These are phyloP conservation scores for Coendou prehensilis DNA, from an alignment of 2,797 vertebrate genomes.

Conservation along the genomic window DNA sequence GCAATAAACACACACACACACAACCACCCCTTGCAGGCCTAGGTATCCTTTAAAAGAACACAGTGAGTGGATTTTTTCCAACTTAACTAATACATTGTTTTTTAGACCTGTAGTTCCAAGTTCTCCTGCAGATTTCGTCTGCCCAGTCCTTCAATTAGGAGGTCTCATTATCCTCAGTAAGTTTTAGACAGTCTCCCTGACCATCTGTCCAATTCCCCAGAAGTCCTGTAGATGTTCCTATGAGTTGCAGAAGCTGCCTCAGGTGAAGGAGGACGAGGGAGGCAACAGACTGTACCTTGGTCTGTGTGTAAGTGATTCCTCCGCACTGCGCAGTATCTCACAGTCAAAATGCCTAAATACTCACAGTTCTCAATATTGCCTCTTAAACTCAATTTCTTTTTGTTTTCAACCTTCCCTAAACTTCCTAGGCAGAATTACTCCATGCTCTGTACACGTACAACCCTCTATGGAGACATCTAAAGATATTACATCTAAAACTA, in stretches of 20 bases:
- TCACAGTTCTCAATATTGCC: neutral
- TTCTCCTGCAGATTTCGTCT: slow-evolving; percentile 28
- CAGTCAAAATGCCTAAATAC: neutral
- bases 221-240: neutral
- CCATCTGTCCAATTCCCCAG: neutral
- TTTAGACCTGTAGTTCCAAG: slow-evolving; percentile 41
- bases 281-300: neutral
- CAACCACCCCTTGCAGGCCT: neutral
- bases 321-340: neutral
- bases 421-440: neutral
- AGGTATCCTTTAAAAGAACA: slow-evolving; percentile 28
- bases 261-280: neutral
- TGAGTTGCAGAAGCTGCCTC: neutral
- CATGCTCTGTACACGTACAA: neutral
- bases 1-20: neutral
- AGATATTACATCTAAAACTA: neutral
- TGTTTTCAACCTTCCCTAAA: slow-evolving; percentile 33
- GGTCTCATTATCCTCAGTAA: neutral
- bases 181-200: neutral
- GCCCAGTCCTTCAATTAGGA: neutral
- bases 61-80: neutral
- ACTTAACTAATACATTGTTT: slow-evolving; percentile 25
- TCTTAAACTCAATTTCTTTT: slow-evolving; percentile 2
- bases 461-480: neutral
- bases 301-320: neutral